phyloP scores from a whole-genome alignment of 2,113 vertebrate genomes.

The Grus americana region DNA sequence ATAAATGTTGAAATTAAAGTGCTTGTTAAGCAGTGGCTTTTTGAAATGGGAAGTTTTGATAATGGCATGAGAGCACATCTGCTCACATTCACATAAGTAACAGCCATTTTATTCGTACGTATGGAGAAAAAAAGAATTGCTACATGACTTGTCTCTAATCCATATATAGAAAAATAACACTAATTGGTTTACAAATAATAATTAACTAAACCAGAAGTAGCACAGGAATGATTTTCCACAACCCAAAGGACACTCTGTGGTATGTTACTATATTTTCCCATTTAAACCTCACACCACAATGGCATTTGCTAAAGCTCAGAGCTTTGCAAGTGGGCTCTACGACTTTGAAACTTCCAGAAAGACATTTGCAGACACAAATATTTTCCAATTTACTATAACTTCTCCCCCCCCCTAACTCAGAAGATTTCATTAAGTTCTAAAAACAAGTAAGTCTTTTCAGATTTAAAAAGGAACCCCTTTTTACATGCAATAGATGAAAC shows the following conservation, averaged over 20 bases:
- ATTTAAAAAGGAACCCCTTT: background rate
- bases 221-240: background rate
- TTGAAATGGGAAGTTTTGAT: background rate
- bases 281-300: background rate
- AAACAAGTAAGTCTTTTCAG: background rate
- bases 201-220: constrained; percentile 1
- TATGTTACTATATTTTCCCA: background rate
- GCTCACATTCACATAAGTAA: constrained; percentile 17
- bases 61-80: constrained; percentile 11
- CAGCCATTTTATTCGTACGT: constrained; percentile 27
- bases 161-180: constrained; percentile 31
- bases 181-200: constrained; percentile 7
- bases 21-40: background rate
- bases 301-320: background rate
- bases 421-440: background rate
- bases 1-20: background rate
- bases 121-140: background rate
- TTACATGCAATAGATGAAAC: background rate
- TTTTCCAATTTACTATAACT: background rate
- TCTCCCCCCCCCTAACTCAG: background rate
- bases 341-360: background rate
- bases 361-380: background rate
- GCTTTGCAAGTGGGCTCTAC: background rate
- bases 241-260: background rate
- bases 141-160: background rate